phyloP scores from a whole-genome alignment of 2,888 invertebrate species.

The Cantharis nigra region DNA sequence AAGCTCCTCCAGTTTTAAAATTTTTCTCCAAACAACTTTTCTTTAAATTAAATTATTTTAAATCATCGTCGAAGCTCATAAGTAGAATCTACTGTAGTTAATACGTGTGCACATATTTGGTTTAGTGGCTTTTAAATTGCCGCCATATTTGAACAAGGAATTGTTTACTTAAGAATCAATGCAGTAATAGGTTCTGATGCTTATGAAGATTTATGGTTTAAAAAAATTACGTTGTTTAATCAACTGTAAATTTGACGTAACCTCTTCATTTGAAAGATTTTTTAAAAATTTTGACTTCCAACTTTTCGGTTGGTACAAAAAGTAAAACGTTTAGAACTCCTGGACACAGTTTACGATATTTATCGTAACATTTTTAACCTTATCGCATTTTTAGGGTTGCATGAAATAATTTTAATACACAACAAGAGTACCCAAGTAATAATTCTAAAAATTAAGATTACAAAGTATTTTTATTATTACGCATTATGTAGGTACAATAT shows the following conservation, averaged over 20 bases:
- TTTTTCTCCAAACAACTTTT: not conserved
- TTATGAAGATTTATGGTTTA: constrained; percentile 9
- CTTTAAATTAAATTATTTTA: not conserved
- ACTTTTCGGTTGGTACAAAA: too few relatives aligned
- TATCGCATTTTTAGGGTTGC: not conserved
- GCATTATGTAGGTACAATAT: not conserved
- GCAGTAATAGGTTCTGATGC: constrained; percentile 34
- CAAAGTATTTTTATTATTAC: not conserved
- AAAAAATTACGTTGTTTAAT: constrained; percentile 10
- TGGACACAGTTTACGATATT: not conserved
- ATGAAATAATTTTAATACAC: constrained; percentile 1
- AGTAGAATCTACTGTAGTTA: constrained; percentile 44
- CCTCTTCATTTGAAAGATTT: not conserved
- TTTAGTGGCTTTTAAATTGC: constrained; percentile 47
- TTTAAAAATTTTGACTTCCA: too few relatives aligned
- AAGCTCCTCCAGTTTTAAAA: not conserved
- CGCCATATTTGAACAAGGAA: constrained; percentile 47
- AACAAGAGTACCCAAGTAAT: not conserved
- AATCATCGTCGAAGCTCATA: constrained; percentile 25
- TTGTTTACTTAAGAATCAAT: constrained; percentile 48
- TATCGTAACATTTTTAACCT: not conserved
- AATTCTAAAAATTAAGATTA: not conserved
- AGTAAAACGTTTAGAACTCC: not conserved
- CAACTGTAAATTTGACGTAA: constrained; percentile 7
- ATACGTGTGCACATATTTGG: constrained; percentile 53